Conservation (phyloP, 2,797 vertebrate species). For the Enoplosus armatus region DNA sequence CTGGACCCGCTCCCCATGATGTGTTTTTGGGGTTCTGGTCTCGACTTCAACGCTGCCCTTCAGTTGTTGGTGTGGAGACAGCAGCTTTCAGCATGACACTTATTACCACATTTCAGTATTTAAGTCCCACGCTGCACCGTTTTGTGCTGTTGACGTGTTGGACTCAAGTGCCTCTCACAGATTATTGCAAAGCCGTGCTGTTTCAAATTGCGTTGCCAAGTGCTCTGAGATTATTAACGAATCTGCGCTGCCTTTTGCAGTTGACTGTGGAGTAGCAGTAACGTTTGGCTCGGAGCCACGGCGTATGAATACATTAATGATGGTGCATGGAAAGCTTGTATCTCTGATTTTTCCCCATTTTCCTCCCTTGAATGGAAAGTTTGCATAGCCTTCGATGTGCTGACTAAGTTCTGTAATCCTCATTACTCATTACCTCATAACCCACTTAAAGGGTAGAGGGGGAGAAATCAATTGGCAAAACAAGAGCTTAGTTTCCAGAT, state of each 20-base stretch:
- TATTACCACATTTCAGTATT: constrained; percentile 17
- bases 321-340: constrained; percentile 41
- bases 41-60: background rate
- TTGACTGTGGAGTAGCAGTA: constrained; percentile 35
- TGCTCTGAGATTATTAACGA: constrained; percentile 61
- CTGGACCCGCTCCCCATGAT: background rate
- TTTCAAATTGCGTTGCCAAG: constrained; percentile 59
- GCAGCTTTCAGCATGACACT: constrained; percentile 10
- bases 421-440: constrained; percentile 58
- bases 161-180: constrained; percentile 63
- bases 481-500: constrained; percentile 41
- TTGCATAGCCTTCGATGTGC: constrained; percentile 55
- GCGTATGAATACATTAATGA: constrained; percentile 56
- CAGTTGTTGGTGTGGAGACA: background rate
- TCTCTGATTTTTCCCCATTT: constrained; percentile 36
- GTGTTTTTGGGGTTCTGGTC: background rate
- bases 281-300: constrained; percentile 54
- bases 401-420: constrained; percentile 62
- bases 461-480: constrained; percentile 57
- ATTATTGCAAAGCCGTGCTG: constrained; percentile 65
- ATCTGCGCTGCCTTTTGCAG: constrained; percentile 39
- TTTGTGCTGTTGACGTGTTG: constrained; percentile 62
- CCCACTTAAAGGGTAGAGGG: constrained; percentile 27
- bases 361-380: constrained; percentile 43
- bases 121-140: constrained; percentile 13